Evolutionary conservation across 1,140 invertebrate species (phyloP).

Genomic region (Microplitis demolitor): DNA sequence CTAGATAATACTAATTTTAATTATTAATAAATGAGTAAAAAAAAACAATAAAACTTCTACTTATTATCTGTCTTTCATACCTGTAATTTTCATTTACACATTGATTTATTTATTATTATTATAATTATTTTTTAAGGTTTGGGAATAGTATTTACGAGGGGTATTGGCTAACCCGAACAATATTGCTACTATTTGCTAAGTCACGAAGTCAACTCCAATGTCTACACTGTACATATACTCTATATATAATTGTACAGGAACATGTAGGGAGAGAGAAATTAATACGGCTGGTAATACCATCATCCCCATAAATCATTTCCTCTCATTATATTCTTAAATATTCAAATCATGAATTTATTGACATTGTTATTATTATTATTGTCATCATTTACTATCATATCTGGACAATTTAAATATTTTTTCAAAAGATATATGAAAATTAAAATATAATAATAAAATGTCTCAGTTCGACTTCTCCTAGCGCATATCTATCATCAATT

Average conservation of each 20-base stretch:
- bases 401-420: no score
- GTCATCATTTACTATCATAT: no score
- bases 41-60: no score
- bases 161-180: constrained; percentile 43
- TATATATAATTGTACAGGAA: background rate
- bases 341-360: background rate
- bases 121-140: background rate
- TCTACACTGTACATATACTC: no score
- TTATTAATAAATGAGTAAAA: no score
- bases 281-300: background rate
- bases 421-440: no score
- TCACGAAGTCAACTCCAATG: constrained; percentile 32
- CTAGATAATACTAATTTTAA: no score
- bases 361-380: no score
- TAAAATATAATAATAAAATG: background rate
- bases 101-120: no score
- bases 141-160: constrained; percentile 32
- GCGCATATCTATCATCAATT: constrained; percentile 24
- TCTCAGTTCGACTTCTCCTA: background rate
- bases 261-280: background rate
- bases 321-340: background rate
- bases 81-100: no score
- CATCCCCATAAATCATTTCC: background rate
- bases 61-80: no score
- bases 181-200: constrained; percentile 44